A percentile compares a stretch with the other conserved stretches of the same genome.
phyloP scores from a whole-genome alignment of 1,140 invertebrate genomes.

The Orussus abietinus region DNA sequence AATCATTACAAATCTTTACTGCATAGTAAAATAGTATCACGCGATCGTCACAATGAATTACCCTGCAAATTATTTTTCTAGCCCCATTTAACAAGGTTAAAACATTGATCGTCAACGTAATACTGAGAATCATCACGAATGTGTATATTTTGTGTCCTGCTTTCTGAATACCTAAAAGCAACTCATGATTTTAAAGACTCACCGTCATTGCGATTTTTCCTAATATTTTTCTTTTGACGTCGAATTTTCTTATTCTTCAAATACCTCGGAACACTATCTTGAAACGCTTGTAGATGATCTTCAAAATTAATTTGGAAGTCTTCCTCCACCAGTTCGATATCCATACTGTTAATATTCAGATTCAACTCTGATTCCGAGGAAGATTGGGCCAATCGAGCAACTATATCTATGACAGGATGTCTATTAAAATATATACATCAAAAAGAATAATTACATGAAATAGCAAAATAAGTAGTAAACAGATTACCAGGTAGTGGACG shows the following conservation, averaged over 20 bases:
- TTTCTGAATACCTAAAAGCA: constrained; percentile 2
- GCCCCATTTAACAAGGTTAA: too few relatives aligned
- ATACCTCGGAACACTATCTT: constrained; percentile 48
- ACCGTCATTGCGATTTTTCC: constrained; percentile 37
- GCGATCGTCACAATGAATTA: too few relatives aligned
- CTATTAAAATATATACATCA: constrained; percentile 3
- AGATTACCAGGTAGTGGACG: constrained; percentile 50
- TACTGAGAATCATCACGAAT: too few relatives aligned
- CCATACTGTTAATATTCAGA: constrained; percentile 12
- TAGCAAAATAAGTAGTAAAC: background rate
- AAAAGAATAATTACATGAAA: constrained; percentile 9
- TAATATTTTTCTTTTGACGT: constrained; percentile 48
- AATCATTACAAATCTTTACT: too few relatives aligned
- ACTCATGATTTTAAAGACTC: constrained; percentile 12
- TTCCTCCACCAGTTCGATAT: constrained; percentile 27
- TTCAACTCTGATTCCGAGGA: constrained; percentile 44
- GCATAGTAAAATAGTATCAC: too few relatives aligned
- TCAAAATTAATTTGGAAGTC: constrained; percentile 47
- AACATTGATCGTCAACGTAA: background rate
- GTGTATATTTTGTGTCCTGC: background rate
- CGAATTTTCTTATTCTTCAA: constrained; percentile 43
- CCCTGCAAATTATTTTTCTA: too few relatives aligned
- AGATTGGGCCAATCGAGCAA: constrained; percentile 33
- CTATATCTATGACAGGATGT: constrained; percentile 31
- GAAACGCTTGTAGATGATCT: constrained; percentile 52